Evolutionary conservation across 2,797 vertebrate genomes (phyloP).

Genomic region (Parambassis ranga): DNA sequence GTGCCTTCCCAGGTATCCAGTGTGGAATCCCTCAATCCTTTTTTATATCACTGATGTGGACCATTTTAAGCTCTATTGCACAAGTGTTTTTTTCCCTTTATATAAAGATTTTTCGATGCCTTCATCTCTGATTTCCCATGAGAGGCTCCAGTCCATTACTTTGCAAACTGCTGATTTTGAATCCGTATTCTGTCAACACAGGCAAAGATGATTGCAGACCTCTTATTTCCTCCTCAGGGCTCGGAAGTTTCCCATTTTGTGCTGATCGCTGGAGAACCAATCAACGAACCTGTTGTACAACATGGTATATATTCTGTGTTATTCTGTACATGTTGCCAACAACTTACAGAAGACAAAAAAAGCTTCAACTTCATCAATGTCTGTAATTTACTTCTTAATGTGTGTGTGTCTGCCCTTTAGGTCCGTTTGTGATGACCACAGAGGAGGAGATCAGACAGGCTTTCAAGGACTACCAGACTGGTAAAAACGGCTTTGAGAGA

Average conservation of each 20-base stretch:
- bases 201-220: not conserved
- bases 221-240: conserved; percentile 59
- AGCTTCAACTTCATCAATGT: not conserved
- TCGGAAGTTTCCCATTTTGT: conserved; percentile 78
- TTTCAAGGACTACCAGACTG: conserved; percentile 74
- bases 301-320: conserved; percentile 54
- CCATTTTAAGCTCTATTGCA: no score
- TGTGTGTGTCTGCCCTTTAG: conserved; percentile 53
- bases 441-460: conserved; percentile 81
- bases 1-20: not conserved
- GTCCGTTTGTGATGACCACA: conserved; percentile 85
- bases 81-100: no score
- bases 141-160: not conserved
- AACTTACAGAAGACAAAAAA: not conserved
- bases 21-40: not conserved
- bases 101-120: no score
- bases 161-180: not conserved
- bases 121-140: not conserved
- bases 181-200: not conserved
- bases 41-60: no score
- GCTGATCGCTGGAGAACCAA: conserved; percentile 81
- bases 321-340: not conserved
- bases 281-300: conserved; percentile 78
- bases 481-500: conserved; percentile 82
- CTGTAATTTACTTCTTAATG: not conserved